Evolutionary conservation across 1,140 invertebrate genomes (phyloP), one percentile per base, ranked within the genome.

Genomic region (Drosophila kurseongensis): DNA sequence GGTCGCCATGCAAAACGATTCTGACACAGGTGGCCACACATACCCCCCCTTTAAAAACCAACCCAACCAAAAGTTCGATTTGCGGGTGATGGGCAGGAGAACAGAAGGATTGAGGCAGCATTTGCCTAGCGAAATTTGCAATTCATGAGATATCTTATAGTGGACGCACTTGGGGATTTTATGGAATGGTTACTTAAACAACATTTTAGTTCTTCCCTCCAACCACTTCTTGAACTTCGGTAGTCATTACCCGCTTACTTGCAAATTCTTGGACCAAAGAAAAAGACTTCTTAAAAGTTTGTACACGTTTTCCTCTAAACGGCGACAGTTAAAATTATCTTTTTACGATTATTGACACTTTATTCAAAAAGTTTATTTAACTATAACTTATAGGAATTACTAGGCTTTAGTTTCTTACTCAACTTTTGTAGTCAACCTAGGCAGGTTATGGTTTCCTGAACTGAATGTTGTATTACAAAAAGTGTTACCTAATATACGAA

Each of bases 21-120:
- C 44, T 14, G 59, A 14, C 42, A 18, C 42, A 48, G 62, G 42
- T 63, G 58, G 41, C 56, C 56, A 45, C 56, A 60, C 35, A 10
- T 23, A 65, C 14, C 57, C 59, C 42, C n/a, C n/a, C 32, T 14
- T 12, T 4, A 16, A 6, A 1, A 35, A 7, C 9, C 16, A 16
- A 16, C 45, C 10, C 10, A 40, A 7, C 10, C 45, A 14, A 38
- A 8, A 18, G 7, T 23, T 29, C 40, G n/a, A 61, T 45, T 62
- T 55, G 35, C 4, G 18, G 41, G 8, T 6, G 7, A 16, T 9
- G 52, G 10, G 32, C 10, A 5, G 32, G 14, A 7, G 35, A 32
- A 23, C 29, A 59, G 41, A 35, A 27, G 16, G 27, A 12, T 63
- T 35, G 29, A 1, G 23, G 16, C 5, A 10, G 13, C 10, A 16